Percentiles rank a stretch among this genome's conserved stretches.
Conservation (phyloP, 2,888 invertebrate species). For the Microplitis deprimator region DNA sequence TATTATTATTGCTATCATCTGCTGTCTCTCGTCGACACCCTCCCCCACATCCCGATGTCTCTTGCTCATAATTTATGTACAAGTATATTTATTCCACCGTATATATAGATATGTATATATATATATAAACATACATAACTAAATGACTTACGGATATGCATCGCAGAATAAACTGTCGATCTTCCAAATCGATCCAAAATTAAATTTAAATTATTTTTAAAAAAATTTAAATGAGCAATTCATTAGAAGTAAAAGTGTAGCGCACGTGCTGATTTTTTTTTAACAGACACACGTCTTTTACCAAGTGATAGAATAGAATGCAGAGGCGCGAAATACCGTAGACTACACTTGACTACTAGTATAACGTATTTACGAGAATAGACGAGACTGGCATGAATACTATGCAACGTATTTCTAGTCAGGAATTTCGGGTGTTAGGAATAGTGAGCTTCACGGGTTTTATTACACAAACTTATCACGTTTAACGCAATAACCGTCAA, state of each 20-base stretch:
- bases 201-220: too few relatives aligned
- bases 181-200: too few relatives aligned
- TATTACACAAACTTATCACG: neutral
- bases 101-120: constrained; percentile 7
- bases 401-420: constrained; percentile 11
- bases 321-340: constrained; percentile 15
- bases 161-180: neutral
- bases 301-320: neutral
- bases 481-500: neutral
- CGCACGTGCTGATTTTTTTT: too few relatives aligned
- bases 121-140: neutral
- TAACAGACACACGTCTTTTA: neutral
- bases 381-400: constrained; percentile 18
- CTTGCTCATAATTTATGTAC: constrained; percentile 12
- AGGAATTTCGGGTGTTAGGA: constrained; percentile 20
- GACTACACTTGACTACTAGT: neutral
- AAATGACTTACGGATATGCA: constrained; percentile 14
- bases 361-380: constrained; percentile 23
- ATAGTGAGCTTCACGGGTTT: constrained; percentile 1
- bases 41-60: constrained; percentile 1
- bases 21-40: neutral
- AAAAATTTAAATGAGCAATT: too few relatives aligned
- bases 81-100: neutral
- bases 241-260: too few relatives aligned
- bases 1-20: constrained; percentile 40